Base-by-base conservation (phyloP, 2,797 vertebrate species). In the Chrosomus eos region DNA sequence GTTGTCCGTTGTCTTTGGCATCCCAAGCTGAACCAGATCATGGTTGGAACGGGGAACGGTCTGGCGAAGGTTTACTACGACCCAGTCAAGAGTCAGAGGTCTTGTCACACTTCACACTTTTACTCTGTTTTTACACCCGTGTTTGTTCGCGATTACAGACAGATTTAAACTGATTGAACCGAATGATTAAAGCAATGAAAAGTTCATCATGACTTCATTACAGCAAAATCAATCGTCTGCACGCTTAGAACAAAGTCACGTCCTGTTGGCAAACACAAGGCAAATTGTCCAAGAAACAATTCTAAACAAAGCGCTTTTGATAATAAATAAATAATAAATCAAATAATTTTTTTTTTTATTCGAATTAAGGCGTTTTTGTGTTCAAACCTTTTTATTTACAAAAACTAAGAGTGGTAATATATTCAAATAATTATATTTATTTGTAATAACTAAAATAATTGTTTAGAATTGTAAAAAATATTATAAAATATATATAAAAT, bases 11-110 rank as follows among this genome's bases (percentile, higher is more conserved):
- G 97, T 84, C 93, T 99, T 88, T 99, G 98, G 98, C 98, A 99
- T 91, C 98, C 97, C 7, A 99, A 99, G 90, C 94, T 99, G 83
- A 99, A 99, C 90, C 98, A 99, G 93, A 97, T 99, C 89, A 98
- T 99, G 97, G 97, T 97, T 90, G 98, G 98, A 87, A 99, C 97
- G n/a, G 96, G 94, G 82, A 98, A 97, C 16, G 98, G 98, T 82
- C 89, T 98, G 91, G 97, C 96, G 71, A 98, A 97, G 93, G 97
- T 99, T 13, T 99, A 99, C 90, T 99, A 99, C 28, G 97, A 99
- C 91, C 98, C 98, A 43, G 90, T 96, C 88, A 97, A 95, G 93
- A 99, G 98, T 89, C 98, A 99, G 93, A 98, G 98, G 98, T 67
- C 77, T 77, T 3, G 3, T 10, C 70, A 26, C 16, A 7, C 84